phyloP scores from a whole-genome alignment of 2,113 vertebrate genomes.

The Cygnus buccinator region DNA sequence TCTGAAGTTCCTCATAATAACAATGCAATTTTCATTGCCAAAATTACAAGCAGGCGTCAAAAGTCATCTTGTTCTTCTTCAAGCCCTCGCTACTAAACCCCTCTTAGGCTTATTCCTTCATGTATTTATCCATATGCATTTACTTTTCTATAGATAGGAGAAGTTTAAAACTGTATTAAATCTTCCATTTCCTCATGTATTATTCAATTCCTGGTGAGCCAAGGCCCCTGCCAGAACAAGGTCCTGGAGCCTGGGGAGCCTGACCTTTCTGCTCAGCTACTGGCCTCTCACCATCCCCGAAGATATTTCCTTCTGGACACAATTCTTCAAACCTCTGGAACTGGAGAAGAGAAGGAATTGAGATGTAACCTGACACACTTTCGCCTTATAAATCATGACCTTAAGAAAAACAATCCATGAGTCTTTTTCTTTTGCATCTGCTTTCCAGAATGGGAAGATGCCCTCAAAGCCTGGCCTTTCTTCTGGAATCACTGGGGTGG shows the following conservation, averaged over 20 bases:
- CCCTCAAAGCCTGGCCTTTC: neutral
- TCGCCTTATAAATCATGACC: neutral
- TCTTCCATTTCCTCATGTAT: neutral
- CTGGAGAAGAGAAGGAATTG: neutral
- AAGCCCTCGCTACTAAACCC: neutral
- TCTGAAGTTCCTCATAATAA: neutral
- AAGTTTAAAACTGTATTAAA: neutral
- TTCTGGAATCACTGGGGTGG: neutral
- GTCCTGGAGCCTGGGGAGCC: neutral
- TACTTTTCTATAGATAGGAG: neutral
- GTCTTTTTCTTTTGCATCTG: neutral
- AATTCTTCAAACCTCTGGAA: neutral
- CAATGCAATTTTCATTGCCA: neutral
- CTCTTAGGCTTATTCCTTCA: neutral
- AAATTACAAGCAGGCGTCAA: neutral
- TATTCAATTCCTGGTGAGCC: neutral
- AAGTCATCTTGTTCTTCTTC: neutral
- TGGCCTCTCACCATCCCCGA: neutral
- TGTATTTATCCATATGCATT: neutral
- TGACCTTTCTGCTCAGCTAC: neutral
- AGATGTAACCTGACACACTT: neutral
- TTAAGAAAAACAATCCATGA: neutral
- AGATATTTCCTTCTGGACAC: neutral
- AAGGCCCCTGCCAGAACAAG: neutral
- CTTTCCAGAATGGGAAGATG: neutral